These are phyloP conservation scores for Gambusia affinis DNA, from an alignment of 2,113 vertebrate genomes.

Conservation along the genomic window DNA sequence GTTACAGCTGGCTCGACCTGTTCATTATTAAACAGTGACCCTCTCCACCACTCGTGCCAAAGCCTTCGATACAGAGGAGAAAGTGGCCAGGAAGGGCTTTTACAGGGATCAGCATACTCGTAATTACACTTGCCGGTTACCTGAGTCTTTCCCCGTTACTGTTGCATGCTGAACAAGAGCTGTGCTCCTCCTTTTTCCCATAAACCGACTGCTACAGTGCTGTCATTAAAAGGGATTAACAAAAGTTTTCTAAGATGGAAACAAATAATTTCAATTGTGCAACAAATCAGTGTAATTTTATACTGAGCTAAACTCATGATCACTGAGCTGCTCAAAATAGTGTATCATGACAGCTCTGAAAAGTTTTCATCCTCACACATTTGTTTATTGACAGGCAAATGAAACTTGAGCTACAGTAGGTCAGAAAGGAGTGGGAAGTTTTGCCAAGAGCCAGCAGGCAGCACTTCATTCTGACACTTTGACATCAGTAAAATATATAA, in stretches of 20 bases:
- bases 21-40: conserved; percentile 85
- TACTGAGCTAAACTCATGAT: conserved; percentile 35
- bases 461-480: conserved; percentile 77
- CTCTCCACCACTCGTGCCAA: conserved; percentile 76
- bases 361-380: conserved; percentile 62
- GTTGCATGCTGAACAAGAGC: conserved; percentile 42
- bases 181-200: conserved; percentile 33
- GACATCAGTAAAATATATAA: conserved; percentile 76
- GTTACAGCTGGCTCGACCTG: conserved; percentile 81
- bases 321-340: conserved; percentile 56
- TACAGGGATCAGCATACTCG: conserved; percentile 62
- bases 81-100: conserved; percentile 68
- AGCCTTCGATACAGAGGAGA: conserved; percentile 63
- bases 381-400: conserved; percentile 57
- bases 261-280: not conserved
- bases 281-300: conserved; percentile 24
- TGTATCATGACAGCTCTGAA: conserved; percentile 42
- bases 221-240: conserved; percentile 8
- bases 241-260: conserved; percentile 10
- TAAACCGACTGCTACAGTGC: conserved; percentile 24
- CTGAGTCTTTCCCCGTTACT: conserved; percentile 55
- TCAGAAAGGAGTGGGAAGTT: conserved; percentile 59
- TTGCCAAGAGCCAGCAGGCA: conserved; percentile 61
- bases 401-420: conserved; percentile 65
- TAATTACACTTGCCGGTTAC: conserved; percentile 79